Conservation (phyloP, 2,797 vertebrate species). For the Siniperca scherzeri region DNA sequence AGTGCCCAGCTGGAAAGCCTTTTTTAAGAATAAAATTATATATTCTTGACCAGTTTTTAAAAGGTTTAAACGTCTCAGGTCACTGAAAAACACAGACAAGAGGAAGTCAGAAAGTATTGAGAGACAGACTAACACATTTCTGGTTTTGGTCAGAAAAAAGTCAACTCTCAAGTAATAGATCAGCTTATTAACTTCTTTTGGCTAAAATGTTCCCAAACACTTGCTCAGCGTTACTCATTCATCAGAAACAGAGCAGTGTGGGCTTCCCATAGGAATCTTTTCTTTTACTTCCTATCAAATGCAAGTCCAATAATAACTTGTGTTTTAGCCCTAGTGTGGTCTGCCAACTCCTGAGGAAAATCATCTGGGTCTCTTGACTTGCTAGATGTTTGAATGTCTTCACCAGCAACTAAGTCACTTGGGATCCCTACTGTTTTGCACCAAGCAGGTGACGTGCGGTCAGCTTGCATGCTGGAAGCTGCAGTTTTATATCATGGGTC, state of each 20-base stretch:
- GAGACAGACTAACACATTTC: no score
- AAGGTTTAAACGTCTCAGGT: no score
- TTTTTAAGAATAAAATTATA: neutral
- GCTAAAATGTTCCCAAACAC: neutral
- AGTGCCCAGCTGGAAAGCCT: neutral
- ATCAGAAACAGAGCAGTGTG: neutral
- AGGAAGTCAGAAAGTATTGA: neutral
- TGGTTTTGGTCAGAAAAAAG: neutral
- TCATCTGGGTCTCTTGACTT: conserved; percentile 37
- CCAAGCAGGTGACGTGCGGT: neutral
- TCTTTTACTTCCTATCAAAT: conserved; percentile 24
- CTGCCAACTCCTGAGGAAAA: conserved; percentile 24
- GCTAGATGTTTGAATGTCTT: conserved; percentile 23
- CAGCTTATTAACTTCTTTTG: neutral
- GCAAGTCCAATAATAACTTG: neutral
- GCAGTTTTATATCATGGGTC: neutral
- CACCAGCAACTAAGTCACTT: conserved; percentile 15
- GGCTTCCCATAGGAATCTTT: neutral
- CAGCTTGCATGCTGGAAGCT: conserved; percentile 1
- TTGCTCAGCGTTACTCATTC: neutral
- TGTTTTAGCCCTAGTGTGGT: neutral
- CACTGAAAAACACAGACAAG: neutral
- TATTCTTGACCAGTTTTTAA: neutral
- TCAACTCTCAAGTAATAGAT: neutral
- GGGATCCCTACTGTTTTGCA: neutral